phyloP scores from a whole-genome alignment of 1,140 invertebrate species.

The Caenorhabditis brenneri region DNA sequence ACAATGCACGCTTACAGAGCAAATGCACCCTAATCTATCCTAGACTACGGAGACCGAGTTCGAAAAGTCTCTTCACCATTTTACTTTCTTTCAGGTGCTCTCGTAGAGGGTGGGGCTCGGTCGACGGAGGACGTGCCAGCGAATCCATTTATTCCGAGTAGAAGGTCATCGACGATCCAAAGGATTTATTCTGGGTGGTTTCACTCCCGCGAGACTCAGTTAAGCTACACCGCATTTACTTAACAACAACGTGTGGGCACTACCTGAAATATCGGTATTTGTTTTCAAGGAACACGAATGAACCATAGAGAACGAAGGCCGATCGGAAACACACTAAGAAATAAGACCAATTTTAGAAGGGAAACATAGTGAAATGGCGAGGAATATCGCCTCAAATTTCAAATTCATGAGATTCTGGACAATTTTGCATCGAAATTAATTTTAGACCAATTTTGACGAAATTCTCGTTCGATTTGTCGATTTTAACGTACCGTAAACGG shows the following conservation, averaged over 20 bases:
- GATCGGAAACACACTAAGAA: conserved; percentile 9
- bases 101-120: too few species aligned
- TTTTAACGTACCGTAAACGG: conserved; percentile 12
- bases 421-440: neutral
- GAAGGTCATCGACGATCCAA: neutral
- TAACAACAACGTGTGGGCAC: neutral
- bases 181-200: neutral
- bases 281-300: conserved; percentile 39
- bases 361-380: neutral
- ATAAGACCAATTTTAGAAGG: neutral
- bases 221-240: conserved; percentile 4
- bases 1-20: conserved; percentile 38
- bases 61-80: conserved; percentile 23
- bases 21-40: conserved; percentile 32
- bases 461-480: neutral
- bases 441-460: neutral
- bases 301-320: conserved; percentile 41
- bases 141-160: neutral
- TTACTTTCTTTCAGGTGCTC: neutral
- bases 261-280: conserved; percentile 39
- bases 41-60: conserved; percentile 27
- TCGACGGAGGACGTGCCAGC: too few species aligned
- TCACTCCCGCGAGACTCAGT: neutral
- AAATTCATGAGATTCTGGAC: neutral
- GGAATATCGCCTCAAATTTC: neutral